phyloP scores from a whole-genome alignment of 2,113 vertebrate genomes.

The Chloropsis cyanopogon region DNA sequence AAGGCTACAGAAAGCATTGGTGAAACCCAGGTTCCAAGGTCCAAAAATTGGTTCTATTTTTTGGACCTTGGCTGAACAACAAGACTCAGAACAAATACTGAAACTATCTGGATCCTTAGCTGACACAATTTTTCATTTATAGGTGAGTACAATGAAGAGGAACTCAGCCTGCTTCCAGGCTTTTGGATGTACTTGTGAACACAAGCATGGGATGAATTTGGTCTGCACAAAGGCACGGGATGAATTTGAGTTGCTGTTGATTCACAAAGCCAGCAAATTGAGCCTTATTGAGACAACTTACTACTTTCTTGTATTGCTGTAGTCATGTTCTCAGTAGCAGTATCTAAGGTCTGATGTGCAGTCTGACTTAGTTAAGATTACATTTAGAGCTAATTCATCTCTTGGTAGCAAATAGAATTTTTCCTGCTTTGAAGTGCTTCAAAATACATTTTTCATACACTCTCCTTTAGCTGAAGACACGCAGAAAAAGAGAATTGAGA shows the following conservation, averaged over 20 bases:
- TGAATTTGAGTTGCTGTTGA: not conserved
- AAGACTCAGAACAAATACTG: not conserved
- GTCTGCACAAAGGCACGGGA: accelerated
- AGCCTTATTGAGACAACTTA: not conserved
- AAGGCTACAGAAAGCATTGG: not conserved
- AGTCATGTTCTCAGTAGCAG: not conserved
- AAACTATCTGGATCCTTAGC: not conserved
- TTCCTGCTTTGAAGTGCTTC: not conserved
- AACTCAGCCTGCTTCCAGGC: not conserved
- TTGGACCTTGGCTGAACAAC: not conserved
- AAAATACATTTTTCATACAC: not conserved
- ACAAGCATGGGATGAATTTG: not conserved
- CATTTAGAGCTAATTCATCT: not conserved
- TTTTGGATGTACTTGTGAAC: not conserved
- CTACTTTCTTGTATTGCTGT: not conserved
- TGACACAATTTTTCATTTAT: not conserved
- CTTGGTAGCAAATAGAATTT: not conserved
- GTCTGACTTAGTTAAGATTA: not conserved
- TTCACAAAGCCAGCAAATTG: not conserved
- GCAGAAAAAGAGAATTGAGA: not conserved
- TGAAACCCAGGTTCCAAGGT: not conserved
- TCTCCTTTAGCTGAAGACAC: not conserved
- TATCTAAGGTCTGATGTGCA: not conserved
- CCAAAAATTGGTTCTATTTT: not conserved
- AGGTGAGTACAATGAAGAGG: not conserved